Conservation (phyloP, 2,113 vertebrate genomes). For the Emydura subglobosa region DNA sequence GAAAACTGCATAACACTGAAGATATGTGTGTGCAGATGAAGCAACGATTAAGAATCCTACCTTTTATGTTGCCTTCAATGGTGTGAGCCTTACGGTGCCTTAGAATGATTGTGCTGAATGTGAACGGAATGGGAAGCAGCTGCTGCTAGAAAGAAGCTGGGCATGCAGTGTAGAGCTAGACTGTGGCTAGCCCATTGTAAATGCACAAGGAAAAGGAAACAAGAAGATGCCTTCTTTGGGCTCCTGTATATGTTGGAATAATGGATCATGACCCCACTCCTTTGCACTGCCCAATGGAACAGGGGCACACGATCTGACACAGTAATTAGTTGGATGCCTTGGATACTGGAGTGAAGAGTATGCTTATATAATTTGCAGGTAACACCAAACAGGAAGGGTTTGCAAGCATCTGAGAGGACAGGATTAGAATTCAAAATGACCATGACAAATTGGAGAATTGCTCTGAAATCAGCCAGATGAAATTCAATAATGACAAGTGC, state of each 20-base stretch:
- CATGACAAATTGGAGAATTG: no score
- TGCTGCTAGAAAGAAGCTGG: neutral
- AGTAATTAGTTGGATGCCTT: no score
- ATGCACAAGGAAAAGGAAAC: neutral
- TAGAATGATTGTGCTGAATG: neutral
- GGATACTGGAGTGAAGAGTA: no score
- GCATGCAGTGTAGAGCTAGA: neutral
- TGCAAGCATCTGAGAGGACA: no score
- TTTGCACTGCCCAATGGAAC: neutral
- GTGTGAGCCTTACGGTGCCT: neutral
- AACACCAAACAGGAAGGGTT: no score
- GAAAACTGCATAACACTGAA: slow-evolving; percentile 50
- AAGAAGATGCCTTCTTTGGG: rapidly evolving
- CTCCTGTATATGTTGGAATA: neutral
- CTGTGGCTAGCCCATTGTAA: rapidly evolving
- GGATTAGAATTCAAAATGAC: no score
- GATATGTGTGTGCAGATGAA: neutral
- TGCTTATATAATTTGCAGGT: no score
- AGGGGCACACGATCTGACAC: rapidly evolving
- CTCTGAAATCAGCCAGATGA: no score
- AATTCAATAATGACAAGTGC: no score
- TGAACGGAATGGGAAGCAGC: neutral
- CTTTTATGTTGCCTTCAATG: rapidly evolving
- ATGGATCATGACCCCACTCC: neutral
- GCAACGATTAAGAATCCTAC: neutral